A percentile compares a stretch with the other conserved stretches of the same genome.
These are phyloP conservation scores for Sepiola atlantica DNA, from an alignment of 2,888 invertebrate species.

Conservation along the genomic window DNA sequence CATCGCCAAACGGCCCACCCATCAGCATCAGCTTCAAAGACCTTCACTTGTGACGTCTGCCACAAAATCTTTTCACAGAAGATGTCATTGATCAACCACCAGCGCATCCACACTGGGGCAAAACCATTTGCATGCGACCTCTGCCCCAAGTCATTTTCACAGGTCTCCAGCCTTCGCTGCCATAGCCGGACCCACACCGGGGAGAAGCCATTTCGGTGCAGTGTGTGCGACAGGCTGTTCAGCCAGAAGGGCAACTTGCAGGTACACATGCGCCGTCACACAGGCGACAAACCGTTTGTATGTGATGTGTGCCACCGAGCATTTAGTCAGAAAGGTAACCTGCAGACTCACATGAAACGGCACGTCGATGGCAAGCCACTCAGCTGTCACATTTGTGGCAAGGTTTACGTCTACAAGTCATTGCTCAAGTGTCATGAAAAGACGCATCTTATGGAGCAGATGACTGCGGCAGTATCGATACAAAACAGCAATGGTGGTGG, in stretches of 20 bases:
- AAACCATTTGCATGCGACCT: constrained; percentile 40
- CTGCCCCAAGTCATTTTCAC: constrained; percentile 40
- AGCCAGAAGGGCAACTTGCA: constrained; percentile 44
- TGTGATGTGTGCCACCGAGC: constrained; percentile 37
- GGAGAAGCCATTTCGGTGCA: constrained; percentile 35
- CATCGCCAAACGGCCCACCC: constrained; percentile 39
- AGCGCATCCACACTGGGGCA: constrained; percentile 37
- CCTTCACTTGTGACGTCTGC: constrained; percentile 37
- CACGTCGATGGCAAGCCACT: constrained; percentile 39
- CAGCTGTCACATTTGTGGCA: constrained; percentile 37
- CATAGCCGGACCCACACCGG: constrained; percentile 42
- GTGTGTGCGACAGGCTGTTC: constrained; percentile 41
- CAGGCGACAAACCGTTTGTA: constrained; percentile 34
- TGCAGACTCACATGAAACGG: constrained; percentile 43
- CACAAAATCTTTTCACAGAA: constrained; percentile 42
- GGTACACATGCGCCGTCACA: constrained; percentile 44
- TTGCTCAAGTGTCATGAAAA: constrained; percentile 44
- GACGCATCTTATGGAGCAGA: constrained; percentile 43
- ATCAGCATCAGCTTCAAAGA: constrained; percentile 32
- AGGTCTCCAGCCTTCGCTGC: constrained; percentile 41
- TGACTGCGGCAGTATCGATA: not conserved
- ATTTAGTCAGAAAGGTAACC: constrained; percentile 41
- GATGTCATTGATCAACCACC: constrained; percentile 44
- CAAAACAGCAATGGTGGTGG: constrained; percentile 25
- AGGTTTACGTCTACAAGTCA: constrained; percentile 43